Conservation (phyloP, 2,113 vertebrate species). For the Oreamnos americanus region DNA sequence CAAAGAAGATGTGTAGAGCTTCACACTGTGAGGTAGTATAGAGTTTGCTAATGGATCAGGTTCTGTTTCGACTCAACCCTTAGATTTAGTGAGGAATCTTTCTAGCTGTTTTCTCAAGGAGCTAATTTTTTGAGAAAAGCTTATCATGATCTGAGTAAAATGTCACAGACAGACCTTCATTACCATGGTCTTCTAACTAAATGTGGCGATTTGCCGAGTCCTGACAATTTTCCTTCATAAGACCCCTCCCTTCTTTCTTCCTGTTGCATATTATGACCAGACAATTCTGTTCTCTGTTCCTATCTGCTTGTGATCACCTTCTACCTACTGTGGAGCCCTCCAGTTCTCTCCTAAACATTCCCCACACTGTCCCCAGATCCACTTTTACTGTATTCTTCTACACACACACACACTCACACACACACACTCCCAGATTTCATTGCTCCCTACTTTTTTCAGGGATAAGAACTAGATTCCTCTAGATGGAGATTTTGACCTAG, state of each 20-base stretch:
- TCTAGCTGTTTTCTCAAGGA: background rate
- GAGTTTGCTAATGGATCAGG: background rate
- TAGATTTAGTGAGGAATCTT: background rate
- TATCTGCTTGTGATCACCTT: background rate
- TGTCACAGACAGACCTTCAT: background rate
- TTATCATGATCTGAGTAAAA: background rate
- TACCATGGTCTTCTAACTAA: background rate
- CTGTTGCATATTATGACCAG: fast-evolving
- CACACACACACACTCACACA: background rate
- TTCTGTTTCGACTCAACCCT: background rate
- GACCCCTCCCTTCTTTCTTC: background rate
- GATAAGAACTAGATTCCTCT: background rate
- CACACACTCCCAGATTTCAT: background rate
- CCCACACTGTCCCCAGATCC: background rate
- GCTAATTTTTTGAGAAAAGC: background rate
- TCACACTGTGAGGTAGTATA: background rate
- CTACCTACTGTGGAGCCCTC: background rate
- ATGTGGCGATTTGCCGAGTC: background rate
- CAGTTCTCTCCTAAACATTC: background rate
- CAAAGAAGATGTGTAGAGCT: background rate
- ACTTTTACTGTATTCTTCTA: background rate
- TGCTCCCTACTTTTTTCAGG: background rate
- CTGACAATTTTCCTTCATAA: background rate
- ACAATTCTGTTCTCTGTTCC: background rate
- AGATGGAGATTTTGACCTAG: background rate